Base-by-base conservation (phyloP, 1,140 invertebrate species). In the Heliconius hewitsoni region DNA sequence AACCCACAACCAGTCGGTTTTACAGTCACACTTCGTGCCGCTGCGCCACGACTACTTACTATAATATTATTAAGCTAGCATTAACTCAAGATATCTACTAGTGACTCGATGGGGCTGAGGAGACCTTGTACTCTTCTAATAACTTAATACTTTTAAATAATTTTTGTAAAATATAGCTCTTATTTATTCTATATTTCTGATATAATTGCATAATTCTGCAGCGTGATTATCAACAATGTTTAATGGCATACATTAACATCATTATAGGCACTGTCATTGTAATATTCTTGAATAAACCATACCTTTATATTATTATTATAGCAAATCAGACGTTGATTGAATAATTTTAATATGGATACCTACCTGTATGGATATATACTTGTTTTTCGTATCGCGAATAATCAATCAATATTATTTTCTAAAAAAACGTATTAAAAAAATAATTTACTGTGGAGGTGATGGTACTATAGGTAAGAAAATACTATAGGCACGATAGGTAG, bases 241-340 rank as follows among this genome's bases (percentile, higher is more conserved):
- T 27, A 66, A 30, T 66, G 30, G 27, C 23, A 30, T 30, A 30
- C n/a, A 66, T 66, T 66, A 66, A 5, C 9, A 18, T 66, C 60
- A 66, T 66, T 16, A 66, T 66, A 66, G 27, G 60, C 13, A 66
- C 0, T 66, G 27, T 30, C 13, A 30, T 66, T 66, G 1, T 66
- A 30, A 66, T 66, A 66, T 66, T 66, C n/a, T 27, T 66, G 23
- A 16, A 66, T 66, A 66, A 66, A n/a, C 27, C 60, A n/a, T 66
- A 30, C 8, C 27, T 66, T 66, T 27, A 66, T 23, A 66, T 66
- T 66, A 30, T 66, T 66, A 30, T 30, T 66, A 3, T 66, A 66
- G 27, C 0, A 66, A 66, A 66, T 66, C 27, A 66, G 60, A 27
- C 2, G 60, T 30, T 16, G 60, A 66, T 66, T 23, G 55, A 23